Evolutionary conservation across 2,888 invertebrate species (phyloP).

Genomic region (Polylopha cassiicola): DNA sequence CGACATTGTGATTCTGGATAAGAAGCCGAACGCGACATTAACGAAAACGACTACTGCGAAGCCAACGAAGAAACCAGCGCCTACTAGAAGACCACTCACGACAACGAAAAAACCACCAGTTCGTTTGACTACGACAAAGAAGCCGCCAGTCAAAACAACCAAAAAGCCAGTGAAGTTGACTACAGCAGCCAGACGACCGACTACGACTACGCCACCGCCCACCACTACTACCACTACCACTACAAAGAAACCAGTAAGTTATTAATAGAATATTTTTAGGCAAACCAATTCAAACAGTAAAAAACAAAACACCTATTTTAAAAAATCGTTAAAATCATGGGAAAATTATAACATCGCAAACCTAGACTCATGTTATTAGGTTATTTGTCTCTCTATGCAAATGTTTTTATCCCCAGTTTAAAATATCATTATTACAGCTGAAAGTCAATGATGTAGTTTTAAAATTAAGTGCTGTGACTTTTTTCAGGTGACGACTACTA

Average conservation of each 20-base stretch:
- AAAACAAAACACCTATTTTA: too few species aligned
- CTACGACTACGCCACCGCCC: constrained; percentile 41
- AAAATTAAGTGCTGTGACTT: not conserved
- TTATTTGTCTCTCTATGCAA: too few species aligned
- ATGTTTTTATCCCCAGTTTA: too few species aligned
- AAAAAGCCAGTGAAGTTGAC: constrained; percentile 59
- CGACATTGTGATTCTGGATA: constrained; percentile 81
- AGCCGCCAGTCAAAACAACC: constrained; percentile 60
- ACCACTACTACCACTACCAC: constrained; percentile 36
- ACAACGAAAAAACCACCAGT: constrained; percentile 67
- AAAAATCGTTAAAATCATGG: too few species aligned
- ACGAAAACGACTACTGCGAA: constrained; percentile 59
- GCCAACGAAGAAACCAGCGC: constrained; percentile 54
- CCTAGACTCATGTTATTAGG: too few species aligned
- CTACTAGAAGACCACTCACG: constrained; percentile 63
- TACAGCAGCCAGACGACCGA: constrained; percentile 42
- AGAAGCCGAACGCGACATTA: constrained; percentile 57
- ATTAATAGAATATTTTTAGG: too few species aligned
- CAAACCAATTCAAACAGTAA: too few species aligned
- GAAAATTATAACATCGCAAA: too few species aligned
- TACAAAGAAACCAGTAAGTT: constrained; percentile 59
- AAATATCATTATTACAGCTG: too few species aligned
- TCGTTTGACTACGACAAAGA: constrained; percentile 54
- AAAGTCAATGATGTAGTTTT: too few species aligned
- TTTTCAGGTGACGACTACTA: constrained; percentile 63